These are phyloP conservation scores for Trilocha varians DNA, from an alignment of 2,888 invertebrate species.

Conservation along the genomic window DNA sequence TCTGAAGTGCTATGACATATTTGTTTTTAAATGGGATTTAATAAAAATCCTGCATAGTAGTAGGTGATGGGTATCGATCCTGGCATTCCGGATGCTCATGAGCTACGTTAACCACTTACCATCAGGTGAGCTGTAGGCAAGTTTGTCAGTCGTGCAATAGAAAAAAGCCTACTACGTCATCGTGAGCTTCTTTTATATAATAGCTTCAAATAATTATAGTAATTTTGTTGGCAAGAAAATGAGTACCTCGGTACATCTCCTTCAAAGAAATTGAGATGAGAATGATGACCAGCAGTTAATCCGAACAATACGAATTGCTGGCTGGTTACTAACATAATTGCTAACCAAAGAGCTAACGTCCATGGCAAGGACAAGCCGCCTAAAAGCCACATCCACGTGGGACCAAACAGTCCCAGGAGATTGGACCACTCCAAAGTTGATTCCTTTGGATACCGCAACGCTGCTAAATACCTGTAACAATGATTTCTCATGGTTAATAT, in stretches of 20 bases:
- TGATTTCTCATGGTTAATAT: neutral
- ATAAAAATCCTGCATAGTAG: too few species aligned
- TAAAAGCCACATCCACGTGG: conserved; percentile 50
- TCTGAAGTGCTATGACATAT: too few species aligned
- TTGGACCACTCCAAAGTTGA: conserved; percentile 29
- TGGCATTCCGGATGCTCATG: too few species aligned
- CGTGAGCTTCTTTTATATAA: too few species aligned
- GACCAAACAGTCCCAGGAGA: conserved; percentile 43
- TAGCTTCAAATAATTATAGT: neutral
- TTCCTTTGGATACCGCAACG: conserved; percentile 3
- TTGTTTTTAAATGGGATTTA: too few species aligned
- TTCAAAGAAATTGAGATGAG: conserved; percentile 86
- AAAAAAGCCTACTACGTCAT: too few species aligned
- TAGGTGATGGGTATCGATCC: too few species aligned
- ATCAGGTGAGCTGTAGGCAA: too few species aligned
- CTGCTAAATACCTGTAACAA: neutral
- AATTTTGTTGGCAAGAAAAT: neutral
- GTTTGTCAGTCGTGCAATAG: too few species aligned
- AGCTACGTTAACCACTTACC: too few species aligned
- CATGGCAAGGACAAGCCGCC: conserved; percentile 40
- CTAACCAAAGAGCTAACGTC: conserved; percentile 69
- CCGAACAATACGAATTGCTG: conserved; percentile 78
- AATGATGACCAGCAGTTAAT: conserved; percentile 86
- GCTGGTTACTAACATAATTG: conserved; percentile 65
- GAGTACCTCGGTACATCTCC: conserved; percentile 80